Percentiles rank a stretch among this genome's conserved stretches.
These are phyloP conservation scores for Macrocentrus cingulum DNA, from an alignment of 1,140 invertebrate species.

Conservation along the genomic window DNA sequence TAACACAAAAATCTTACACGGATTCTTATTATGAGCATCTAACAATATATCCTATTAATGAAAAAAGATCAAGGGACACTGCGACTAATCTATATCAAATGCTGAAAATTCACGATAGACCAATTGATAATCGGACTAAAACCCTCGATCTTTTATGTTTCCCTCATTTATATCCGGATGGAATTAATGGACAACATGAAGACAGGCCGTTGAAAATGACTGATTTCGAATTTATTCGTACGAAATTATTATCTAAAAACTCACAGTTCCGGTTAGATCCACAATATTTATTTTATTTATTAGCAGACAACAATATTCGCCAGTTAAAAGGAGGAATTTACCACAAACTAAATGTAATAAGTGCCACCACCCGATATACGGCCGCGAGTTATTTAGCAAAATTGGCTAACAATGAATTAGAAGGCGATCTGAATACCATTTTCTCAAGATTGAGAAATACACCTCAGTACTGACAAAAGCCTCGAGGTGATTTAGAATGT, in stretches of 20 bases:
- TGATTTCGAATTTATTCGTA: constrained; percentile 29
- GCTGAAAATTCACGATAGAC: constrained; percentile 22
- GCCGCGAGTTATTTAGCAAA: background rate
- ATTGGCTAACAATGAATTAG: constrained; percentile 2
- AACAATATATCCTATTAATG: constrained; percentile 31
- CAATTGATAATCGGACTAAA: constrained; percentile 23
- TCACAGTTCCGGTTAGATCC: constrained; percentile 30
- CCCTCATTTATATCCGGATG: constrained; percentile 31
- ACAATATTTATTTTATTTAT: constrained; percentile 34
- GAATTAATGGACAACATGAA: constrained; percentile 30
- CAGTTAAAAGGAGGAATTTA: constrained; percentile 25
- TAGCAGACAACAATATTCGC: constrained; percentile 20
- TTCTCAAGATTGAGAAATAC: constrained; percentile 14
- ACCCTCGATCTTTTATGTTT: constrained; percentile 29
- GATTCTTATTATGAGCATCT: constrained; percentile 32
- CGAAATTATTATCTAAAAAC: constrained; percentile 28
- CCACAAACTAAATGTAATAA: constrained; percentile 30
- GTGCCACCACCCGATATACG: constrained; percentile 17
- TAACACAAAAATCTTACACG: constrained; percentile 22
- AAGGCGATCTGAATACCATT: constrained; percentile 6
- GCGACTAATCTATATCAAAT: constrained; percentile 27
- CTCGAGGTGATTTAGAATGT: constrained; percentile 34
- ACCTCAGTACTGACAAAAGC: constrained; percentile 11
- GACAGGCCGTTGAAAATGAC: constrained; percentile 20
- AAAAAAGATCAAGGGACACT: constrained; percentile 25